Base-by-base conservation (phyloP, 2,113 vertebrate species). In the Pelvicachromis taeniatus region DNA sequence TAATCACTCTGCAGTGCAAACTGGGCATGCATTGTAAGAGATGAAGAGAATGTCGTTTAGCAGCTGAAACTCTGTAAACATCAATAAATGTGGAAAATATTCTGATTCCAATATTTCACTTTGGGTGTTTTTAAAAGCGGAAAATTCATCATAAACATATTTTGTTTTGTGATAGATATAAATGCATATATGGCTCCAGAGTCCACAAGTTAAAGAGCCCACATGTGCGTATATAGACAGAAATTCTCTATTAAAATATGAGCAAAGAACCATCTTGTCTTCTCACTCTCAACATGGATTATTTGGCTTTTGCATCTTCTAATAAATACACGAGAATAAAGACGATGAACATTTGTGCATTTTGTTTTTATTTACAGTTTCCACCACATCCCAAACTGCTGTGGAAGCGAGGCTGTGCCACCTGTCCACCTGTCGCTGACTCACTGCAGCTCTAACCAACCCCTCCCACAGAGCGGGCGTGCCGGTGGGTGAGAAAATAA, bases 401-500 rank as follows among this genome's bases (percentile, higher is more conserved):
- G 65, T 73, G 14, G 29, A 23, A 31, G 26, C 4, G 2, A 29
- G 42, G 6, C 23, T 73, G 17, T 4, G 19, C 85, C 90, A 94
- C 94, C 93, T 93, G 92, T 94, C 85, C 92, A 93, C 92, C 92
- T 93, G 92, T 84, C 79, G 45, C 68, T 80, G 85, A 81, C 80
- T 88, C 78, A 75, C 61, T 78, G 78, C 81, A 68, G 86, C 68
- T 86, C 83, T 9, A 54, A 70, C 78, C 42, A 73, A 88, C 88
- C 88, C 90, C 82, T 82, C 86, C 89, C 91, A 87, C 75, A 68
- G 81, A 56, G 91, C 77, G 84, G 92, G 92, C 78, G 90, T 92
- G 91, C 83, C 88, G 73, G 89, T 85, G 92, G 90, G 91, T 92
- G 94, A 94, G 93, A 95, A 95, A 95, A 96, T 95, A 88, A 96